These are phyloP conservation scores for Nomada fabriciana DNA, from an alignment of 2,888 invertebrate species.

Conservation along the genomic window DNA sequence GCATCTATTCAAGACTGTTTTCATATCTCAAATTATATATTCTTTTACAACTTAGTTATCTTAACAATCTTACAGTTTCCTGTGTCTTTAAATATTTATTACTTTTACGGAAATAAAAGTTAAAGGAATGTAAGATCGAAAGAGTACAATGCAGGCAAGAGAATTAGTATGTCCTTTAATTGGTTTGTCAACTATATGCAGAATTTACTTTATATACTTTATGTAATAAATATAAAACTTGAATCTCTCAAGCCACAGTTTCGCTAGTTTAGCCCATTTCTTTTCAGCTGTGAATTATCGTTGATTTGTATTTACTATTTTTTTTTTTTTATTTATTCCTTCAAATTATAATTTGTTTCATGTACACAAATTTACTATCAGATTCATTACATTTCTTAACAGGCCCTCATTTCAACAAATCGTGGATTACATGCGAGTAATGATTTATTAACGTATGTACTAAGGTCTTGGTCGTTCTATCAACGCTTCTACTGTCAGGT, in stretches of 20 bases:
- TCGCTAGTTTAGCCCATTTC: not conserved
- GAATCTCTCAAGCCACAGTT: constrained; percentile 7
- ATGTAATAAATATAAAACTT: constrained; percentile 22
- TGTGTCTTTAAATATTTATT: not conserved
- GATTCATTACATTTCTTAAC: constrained; percentile 1
- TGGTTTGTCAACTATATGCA: constrained; percentile 14
- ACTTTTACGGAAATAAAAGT: not conserved
- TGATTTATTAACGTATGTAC: not conserved
- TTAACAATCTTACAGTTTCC: not conserved
- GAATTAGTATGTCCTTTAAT: constrained; percentile 14
- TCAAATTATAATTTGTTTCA: not conserved
- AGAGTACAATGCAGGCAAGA: not conserved
- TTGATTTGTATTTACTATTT: not conserved
- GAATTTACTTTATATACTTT: constrained; percentile 27
- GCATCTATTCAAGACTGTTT: not conserved
- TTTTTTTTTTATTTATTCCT: not conserved
- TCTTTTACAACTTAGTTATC: not conserved
- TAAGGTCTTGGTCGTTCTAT: not conserved
- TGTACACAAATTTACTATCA: not conserved
- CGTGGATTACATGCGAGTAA: constrained; percentile 1
- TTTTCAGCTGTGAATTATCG: constrained; percentile 15
- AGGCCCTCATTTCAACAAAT: constrained; percentile 23
- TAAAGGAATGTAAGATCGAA: constrained; percentile 5
- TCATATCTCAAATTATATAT: not conserved
- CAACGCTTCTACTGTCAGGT: constrained; percentile 10